Evolutionary conservation across 2,797 vertebrate species (phyloP), one percentile per base, ranked within the genome.

Genomic region (Apogon hyalosoma): DNA sequence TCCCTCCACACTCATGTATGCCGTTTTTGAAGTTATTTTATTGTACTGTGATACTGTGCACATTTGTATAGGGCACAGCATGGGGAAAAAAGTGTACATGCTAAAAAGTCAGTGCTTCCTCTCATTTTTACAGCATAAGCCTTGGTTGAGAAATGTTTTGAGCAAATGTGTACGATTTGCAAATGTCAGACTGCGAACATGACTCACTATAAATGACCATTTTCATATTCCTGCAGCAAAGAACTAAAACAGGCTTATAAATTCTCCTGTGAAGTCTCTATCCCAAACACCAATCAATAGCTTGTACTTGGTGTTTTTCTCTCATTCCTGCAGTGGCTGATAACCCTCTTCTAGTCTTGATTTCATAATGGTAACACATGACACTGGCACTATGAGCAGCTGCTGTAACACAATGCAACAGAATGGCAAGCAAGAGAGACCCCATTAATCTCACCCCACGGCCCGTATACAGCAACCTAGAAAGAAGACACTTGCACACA

Each of bases 371-470:
- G 77, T 59, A 89, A 87, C 82, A 86, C 84, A 90, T 85, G 87
- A 92, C 83, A 86, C 74, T 50, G 48, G 79, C 73, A 77, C 67
- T 63, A 69, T 31, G 49, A 84, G 80, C 85, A 84, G 84, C 89
- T 87, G 88, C 84, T 90, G 88, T 80, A 90, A 92, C 86, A 90
- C 90, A 91, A 90, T 82, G 89, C 90, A 90, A 91, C 74, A 87
- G 81, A 88, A 87, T 73, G 87, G 78, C 86, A 84, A 78, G 58
- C 50, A 54, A 78, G 74, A 82, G 74, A 85, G 79, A 80, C 65
- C 70, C 79, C 80, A 87, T 93, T 90, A 88, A 91, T 92, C 87
- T 89, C 87, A 75, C 69, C 75, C 71, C 69, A 53, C 14, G 40
- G 78, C 73, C 69, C 38, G 42, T 33, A 79, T 76, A 74, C 57